Percentiles rank a stretch among this genome's conserved stretches.
Evolutionary conservation across 1,140 invertebrate species (phyloP).

Genomic region (Drosophila navojoa): DNA sequence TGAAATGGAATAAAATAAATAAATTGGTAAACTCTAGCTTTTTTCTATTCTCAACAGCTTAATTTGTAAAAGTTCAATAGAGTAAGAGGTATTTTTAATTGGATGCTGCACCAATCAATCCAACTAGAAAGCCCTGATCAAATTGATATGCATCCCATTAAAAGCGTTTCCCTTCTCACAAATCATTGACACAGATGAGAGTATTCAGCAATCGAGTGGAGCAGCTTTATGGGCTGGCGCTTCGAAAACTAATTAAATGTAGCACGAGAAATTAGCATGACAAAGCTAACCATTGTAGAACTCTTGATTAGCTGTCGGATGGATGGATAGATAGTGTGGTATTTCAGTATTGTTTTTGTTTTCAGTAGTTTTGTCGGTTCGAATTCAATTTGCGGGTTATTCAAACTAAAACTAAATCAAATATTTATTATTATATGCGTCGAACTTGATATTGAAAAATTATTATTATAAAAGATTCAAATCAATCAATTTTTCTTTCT

Average conservation of each 20-base stretch:
- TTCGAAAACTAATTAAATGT: slow-evolving; percentile 27
- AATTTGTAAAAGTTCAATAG: no score
- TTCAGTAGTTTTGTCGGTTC: slow-evolving; percentile 26
- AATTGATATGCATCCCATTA: neutral
- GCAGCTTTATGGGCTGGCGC: slow-evolving; percentile 11
- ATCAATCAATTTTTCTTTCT: slow-evolving; percentile 31
- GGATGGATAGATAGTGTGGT: no score
- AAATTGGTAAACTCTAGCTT: no score
- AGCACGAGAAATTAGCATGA: slow-evolving; percentile 57
- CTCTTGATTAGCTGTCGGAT: slow-evolving; percentile 42
- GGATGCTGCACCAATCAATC: neutral
- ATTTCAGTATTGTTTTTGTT: slow-evolving; percentile 28
- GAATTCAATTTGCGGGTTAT: slow-evolving; percentile 31
- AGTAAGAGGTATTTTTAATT: no score
- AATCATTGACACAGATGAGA: neutral
- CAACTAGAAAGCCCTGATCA: neutral
- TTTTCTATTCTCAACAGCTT: no score
- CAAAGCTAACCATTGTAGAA: slow-evolving; percentile 59
- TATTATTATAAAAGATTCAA: slow-evolving; percentile 4
- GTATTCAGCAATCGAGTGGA: neutral
- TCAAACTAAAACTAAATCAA: slow-evolving; percentile 35
- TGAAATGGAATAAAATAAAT: no score
- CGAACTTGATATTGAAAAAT: slow-evolving; percentile 47
- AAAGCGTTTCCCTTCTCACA: no score
- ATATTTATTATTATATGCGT: slow-evolving; percentile 17